Evolutionary conservation across 2,888 invertebrate species (phyloP).

Genomic region (Scelioninae gen. 1): DNA sequence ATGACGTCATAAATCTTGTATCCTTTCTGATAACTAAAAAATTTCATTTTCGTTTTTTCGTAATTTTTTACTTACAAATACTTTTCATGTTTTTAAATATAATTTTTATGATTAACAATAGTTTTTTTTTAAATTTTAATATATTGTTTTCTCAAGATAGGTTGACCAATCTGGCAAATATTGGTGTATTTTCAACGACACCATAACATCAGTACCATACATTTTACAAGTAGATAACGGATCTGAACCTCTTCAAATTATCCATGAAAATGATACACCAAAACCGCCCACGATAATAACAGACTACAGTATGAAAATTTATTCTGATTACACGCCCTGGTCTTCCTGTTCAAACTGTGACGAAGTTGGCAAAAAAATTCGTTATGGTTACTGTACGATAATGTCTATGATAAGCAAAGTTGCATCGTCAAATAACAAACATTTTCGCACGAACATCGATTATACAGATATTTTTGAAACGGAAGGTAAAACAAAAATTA

Average conservation of each 20-base stretch:
- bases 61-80: too few species aligned
- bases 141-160: too few species aligned
- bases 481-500: too few species aligned
- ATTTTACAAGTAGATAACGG: constrained; percentile 86
- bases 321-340: constrained; percentile 88
- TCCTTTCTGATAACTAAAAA: too few species aligned
- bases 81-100: too few species aligned
- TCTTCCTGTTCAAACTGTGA: constrained; percentile 88
- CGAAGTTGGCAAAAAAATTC: constrained; percentile 86
- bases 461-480: constrained; percentile 34
- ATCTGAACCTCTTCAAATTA: constrained; percentile 82
- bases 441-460: too few species aligned
- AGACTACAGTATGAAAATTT: constrained; percentile 83
- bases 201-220: constrained; percentile 83
- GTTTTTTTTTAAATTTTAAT: too few species aligned
- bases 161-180: constrained; percentile 86
- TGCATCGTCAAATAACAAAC: too few species aligned
- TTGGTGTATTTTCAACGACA: constrained; percentile 85
- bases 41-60: too few species aligned
- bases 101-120: too few species aligned
- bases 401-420: constrained; percentile 60
- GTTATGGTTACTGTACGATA: constrained; percentile 87
- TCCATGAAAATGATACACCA: constrained; percentile 76
- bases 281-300: constrained; percentile 75
- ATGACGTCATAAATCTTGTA: too few species aligned